Evolutionary conservation across 1,140 invertebrate genomes (phyloP).

Genomic region (Eulimnadia texana): DNA sequence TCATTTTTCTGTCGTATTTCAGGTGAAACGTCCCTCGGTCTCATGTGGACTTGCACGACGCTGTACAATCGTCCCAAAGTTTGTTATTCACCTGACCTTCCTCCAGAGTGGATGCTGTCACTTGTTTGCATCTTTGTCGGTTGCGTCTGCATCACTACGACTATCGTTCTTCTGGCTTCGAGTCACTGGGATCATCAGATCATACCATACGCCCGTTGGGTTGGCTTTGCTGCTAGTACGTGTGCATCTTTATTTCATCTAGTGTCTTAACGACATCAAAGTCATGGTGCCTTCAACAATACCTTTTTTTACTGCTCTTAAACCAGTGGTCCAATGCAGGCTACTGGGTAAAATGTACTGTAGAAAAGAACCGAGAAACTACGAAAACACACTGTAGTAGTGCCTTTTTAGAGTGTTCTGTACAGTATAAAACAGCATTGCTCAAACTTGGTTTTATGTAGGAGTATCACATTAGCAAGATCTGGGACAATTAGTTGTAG

Average conservation of each 20-base stretch:
- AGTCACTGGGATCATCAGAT: constrained; percentile 84
- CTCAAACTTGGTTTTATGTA: too few species aligned
- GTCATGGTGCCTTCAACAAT: too few species aligned
- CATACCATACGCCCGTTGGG: constrained; percentile 82
- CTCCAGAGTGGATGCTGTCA: constrained; percentile 70
- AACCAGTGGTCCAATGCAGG: too few species aligned
- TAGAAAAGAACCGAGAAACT: too few species aligned
- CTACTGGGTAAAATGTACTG: too few species aligned
- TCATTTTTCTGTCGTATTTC: neutral
- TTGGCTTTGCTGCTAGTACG: constrained; percentile 87
- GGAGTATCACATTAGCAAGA: too few species aligned
- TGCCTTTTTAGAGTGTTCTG: too few species aligned
- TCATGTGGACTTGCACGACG: constrained; percentile 89
- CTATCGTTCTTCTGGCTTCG: constrained; percentile 67
- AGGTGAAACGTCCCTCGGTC: constrained; percentile 73
- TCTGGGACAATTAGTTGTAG: too few species aligned
- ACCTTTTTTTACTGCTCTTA: too few species aligned
- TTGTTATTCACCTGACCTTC: constrained; percentile 70
- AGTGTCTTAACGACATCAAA: too few species aligned
- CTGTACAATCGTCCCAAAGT: constrained; percentile 73
- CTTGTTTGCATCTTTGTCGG: constrained; percentile 82
- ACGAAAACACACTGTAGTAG: too few species aligned
- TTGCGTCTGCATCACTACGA: constrained; percentile 81
- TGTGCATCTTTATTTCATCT: constrained; percentile 17
- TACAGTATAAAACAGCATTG: too few species aligned